These are phyloP conservation scores for Chaetodon trifasciatus DNA, from an alignment of 2,797 vertebrate species.

Conservation along the genomic window DNA sequence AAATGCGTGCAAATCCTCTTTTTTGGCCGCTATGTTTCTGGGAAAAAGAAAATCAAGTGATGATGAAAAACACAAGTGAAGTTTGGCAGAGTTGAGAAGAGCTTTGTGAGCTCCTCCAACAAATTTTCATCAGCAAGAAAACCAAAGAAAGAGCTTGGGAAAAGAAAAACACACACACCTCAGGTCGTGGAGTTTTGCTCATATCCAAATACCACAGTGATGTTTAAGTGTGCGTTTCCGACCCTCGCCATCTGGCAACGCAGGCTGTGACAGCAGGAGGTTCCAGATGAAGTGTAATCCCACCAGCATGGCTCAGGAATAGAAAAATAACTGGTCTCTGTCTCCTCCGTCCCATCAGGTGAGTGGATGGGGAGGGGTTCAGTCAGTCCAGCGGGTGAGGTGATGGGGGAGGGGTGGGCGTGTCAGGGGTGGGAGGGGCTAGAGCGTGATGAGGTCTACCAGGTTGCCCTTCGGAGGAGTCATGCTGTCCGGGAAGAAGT, in stretches of 20 bases:
- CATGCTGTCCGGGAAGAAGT: slow-evolving; percentile 99
- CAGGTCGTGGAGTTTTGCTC: slow-evolving; percentile 16
- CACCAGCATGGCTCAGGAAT: slow-evolving; percentile 51
- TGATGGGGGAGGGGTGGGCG: not conserved
- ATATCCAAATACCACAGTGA: slow-evolving; percentile 30
- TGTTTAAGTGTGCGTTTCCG: slow-evolving; percentile 30
- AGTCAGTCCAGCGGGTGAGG: slow-evolving; percentile 27
- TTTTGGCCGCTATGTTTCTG: slow-evolving; percentile 44
- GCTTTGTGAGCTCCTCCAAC: slow-evolving; percentile 9
- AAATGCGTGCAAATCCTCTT: slow-evolving; percentile 36
- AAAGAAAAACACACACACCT: slow-evolving; percentile 9
- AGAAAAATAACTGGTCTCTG: slow-evolving; percentile 78
- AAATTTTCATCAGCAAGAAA: slow-evolving; percentile 16
- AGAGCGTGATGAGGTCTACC: slow-evolving; percentile 98
- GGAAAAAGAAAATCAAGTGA: slow-evolving; percentile 8
- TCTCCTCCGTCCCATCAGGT: slow-evolving; percentile 30
- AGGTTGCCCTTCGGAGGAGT: slow-evolving; percentile 99
- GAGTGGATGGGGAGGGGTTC: slow-evolving; percentile 24
- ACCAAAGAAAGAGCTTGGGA: not conserved
- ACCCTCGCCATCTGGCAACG: slow-evolving; percentile 11
- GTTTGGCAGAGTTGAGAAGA: slow-evolving; percentile 49
- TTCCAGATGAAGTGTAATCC: slow-evolving; percentile 37
- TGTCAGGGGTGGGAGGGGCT: slow-evolving; percentile 67
- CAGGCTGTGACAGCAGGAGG: slow-evolving; percentile 34
- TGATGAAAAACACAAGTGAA: slow-evolving; percentile 19